These are phyloP conservation scores for Emydura subglobosa DNA, from an alignment of 2,113 vertebrate genomes.

Conservation along the genomic window DNA sequence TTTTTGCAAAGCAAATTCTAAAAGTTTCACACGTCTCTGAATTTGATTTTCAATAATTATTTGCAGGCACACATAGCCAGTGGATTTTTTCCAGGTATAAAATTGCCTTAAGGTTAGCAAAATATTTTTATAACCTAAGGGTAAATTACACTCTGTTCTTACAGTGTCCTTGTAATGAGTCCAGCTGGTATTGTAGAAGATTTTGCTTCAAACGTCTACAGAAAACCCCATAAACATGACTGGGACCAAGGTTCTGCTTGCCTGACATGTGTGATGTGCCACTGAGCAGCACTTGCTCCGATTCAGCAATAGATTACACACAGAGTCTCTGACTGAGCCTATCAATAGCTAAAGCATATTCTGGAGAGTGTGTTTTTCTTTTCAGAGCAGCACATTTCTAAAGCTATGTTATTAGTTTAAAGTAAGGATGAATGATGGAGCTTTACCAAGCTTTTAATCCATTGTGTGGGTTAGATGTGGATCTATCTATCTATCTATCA, in stretches of 20 bases:
- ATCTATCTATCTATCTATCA: not conserved
- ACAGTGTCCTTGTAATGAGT: not conserved
- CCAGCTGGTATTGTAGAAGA: not conserved
- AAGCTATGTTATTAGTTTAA: not conserved
- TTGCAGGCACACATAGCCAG: not conserved
- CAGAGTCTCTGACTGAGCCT: fast-evolving
- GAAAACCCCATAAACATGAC: fast-evolving
- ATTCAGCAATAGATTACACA: fast-evolving
- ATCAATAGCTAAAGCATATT: not conserved
- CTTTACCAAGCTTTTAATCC: not conserved
- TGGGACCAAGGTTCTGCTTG: not conserved
- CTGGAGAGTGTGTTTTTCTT: not conserved
- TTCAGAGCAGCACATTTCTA: not conserved
- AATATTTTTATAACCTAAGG: not conserved
- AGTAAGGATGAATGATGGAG: not conserved
- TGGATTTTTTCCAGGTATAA: not conserved
- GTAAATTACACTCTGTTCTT: not conserved
- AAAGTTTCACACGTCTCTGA: not conserved
- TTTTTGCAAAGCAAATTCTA: not conserved
- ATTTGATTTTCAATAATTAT: not conserved
- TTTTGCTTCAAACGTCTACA: not conserved
- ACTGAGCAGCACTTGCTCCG: not conserved
- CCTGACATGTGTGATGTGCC: not conserved
- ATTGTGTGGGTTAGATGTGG: not conserved
- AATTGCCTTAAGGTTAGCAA: not conserved